Percentiles rank a stretch among this genome's conserved stretches.
Evolutionary conservation across 2,113 vertebrate species (phyloP).

Genomic region (Rhinoptilus africanus): DNA sequence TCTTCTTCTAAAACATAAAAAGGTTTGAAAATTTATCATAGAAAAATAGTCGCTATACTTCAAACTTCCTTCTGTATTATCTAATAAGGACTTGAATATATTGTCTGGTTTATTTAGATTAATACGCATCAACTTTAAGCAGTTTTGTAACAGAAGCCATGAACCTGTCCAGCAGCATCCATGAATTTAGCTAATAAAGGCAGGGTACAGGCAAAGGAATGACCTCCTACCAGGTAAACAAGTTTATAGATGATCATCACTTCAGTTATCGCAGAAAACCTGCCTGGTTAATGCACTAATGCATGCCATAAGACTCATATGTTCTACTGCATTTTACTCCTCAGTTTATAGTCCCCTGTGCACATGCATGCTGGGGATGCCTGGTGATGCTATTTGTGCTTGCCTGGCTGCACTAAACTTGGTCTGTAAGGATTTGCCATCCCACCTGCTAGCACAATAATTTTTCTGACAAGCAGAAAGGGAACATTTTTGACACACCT

Average conservation of each 20-base stretch:
- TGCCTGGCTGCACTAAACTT: background rate
- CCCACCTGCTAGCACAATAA: background rate
- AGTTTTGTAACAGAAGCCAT: background rate
- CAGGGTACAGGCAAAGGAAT: background rate
- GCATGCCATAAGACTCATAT: background rate
- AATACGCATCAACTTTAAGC: background rate
- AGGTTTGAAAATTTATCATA: background rate
- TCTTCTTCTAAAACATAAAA: background rate
- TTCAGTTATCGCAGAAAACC: background rate
- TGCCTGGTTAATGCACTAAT: background rate
- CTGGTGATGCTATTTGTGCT: background rate
- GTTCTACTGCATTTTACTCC: background rate
- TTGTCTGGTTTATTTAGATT: background rate
- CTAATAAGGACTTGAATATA: background rate
- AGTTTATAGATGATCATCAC: background rate
- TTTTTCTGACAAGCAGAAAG: background rate
- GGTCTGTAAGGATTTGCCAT: background rate
- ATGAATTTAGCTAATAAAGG: background rate
- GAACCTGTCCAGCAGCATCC: background rate
- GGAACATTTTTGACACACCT: background rate
- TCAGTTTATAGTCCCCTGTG: accelerated
- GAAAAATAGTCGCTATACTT: background rate
- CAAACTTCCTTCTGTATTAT: background rate
- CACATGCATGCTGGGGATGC: accelerated
- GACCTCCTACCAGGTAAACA: background rate